phyloP scores from a whole-genome alignment of 2,113 vertebrate genomes.

The Microcebus griseorufus region DNA sequence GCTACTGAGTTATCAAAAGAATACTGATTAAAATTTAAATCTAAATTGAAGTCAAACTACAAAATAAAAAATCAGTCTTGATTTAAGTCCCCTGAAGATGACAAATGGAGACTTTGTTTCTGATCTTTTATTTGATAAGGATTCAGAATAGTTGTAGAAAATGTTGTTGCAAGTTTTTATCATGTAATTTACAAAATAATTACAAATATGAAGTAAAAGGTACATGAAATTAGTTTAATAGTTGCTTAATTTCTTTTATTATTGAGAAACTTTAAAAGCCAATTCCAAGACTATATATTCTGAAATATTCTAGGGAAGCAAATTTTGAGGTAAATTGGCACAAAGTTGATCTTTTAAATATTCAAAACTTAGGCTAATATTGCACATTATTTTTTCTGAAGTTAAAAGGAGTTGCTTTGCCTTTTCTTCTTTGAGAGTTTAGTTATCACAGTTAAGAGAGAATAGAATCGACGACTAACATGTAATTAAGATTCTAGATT shows the following conservation, averaged over 20 bases:
- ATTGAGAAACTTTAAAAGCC: background rate
- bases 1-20: background rate
- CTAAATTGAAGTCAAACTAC: background rate
- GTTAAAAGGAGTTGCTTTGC: background rate
- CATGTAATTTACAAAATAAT: background rate
- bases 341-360: background rate
- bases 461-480: background rate
- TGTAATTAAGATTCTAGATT: background rate
- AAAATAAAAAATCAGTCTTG: background rate
- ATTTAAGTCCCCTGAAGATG: background rate
- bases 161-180: background rate
- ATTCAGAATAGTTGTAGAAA: background rate
- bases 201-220: background rate
- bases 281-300: background rate
- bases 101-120: background rate
- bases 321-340: background rate
- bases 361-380: background rate
- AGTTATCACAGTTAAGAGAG: background rate
- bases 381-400: background rate
- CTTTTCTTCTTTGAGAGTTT: background rate
- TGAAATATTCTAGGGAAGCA: background rate
- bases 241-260: background rate
- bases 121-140: background rate
- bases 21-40: background rate
- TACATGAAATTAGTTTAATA: background rate